Evolutionary conservation across 2,113 vertebrate genomes (phyloP).

Genomic region (Fregata magnificens): DNA sequence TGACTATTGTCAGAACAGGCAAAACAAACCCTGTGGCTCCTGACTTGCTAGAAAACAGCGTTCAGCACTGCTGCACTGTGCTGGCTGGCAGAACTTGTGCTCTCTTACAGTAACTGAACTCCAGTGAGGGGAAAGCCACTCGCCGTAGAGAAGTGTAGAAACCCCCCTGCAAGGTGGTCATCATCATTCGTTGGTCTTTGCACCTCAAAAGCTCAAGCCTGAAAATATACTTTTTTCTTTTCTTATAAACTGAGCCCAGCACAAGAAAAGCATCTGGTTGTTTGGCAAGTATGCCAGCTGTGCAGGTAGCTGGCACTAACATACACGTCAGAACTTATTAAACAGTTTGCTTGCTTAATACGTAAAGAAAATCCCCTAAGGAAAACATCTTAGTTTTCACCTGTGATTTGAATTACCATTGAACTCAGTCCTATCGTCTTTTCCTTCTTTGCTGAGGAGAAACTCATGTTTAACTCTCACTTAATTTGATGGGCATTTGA

Average conservation of each 20-base stretch:
- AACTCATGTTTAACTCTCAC: background rate
- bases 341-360: background rate
- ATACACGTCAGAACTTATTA: constrained; percentile 9
- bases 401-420: background rate
- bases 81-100: background rate
- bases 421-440: background rate
- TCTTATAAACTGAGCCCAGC: background rate
- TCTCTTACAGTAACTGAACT: background rate
- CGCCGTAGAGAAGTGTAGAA: accelerated
- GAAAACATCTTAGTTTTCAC: background rate
- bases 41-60: background rate
- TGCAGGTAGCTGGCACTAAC: constrained; percentile 28
- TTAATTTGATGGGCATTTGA: background rate
- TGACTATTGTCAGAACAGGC: background rate
- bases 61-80: background rate
- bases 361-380: background rate
- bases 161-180: background rate
- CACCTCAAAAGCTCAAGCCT: background rate
- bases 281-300: background rate
- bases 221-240: background rate
- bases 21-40: background rate
- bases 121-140: background rate
- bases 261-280: background rate
- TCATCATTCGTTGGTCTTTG: background rate
- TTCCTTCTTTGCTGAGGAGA: background rate